A percentile compares a stretch with the other conserved stretches of the same genome.
Conservation (phyloP, 1,140 invertebrate species). For the Drosophila mojavensis region DNA sequence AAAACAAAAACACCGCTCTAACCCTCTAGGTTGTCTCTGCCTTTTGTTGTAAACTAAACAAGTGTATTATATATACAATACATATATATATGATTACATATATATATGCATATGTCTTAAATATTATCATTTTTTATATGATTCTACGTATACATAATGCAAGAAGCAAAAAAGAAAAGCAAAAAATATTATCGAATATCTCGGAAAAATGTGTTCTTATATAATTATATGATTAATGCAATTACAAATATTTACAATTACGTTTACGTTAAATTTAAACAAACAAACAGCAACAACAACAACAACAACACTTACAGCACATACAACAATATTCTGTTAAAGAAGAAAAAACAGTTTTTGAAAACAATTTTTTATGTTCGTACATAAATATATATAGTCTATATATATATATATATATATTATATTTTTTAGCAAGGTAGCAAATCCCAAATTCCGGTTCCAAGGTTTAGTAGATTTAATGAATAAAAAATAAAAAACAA, state of each 20-base stretch:
- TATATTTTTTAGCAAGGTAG: constrained; percentile 55
- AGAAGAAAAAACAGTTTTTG: constrained; percentile 21
- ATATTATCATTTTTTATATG: constrained; percentile 60
- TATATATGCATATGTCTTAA: constrained; percentile 46
- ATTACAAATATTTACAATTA: constrained; percentile 77
- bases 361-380: constrained; percentile 50
- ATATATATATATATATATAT: constrained; percentile 8
- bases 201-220: constrained; percentile 81
- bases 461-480: constrained; percentile 76
- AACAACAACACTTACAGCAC: constrained; percentile 44
- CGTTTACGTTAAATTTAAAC: constrained; percentile 59
- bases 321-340: constrained; percentile 29
- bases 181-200: constrained; percentile 78
- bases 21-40: constrained; percentile 77
- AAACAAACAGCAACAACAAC: constrained; percentile 15
- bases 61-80: constrained; percentile 77
- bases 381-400: constrained; percentile 29
- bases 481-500: constrained; percentile 3
- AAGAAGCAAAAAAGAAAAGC: constrained; percentile 30
- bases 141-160: constrained; percentile 32
- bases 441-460: constrained; percentile 76
- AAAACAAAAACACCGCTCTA: constrained; percentile 29
- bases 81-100: constrained; percentile 62
- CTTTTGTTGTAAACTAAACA: constrained; percentile 78
- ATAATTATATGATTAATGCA: constrained; percentile 76